Conservation (phyloP, 2,797 vertebrate species). For the Ambastaia sidthimunki region DNA sequence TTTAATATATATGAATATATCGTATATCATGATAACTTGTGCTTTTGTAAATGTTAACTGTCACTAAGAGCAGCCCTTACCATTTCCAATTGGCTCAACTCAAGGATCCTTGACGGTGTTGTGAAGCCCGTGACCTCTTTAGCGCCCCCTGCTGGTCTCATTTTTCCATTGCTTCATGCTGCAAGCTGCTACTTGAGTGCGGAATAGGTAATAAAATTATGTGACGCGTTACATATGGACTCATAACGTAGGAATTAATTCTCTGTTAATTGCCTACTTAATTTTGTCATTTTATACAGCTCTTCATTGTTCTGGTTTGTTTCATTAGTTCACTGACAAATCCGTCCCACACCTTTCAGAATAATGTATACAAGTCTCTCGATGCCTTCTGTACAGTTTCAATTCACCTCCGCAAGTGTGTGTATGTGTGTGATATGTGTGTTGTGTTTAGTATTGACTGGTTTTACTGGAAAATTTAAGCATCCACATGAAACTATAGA, state of each 20-base stretch:
- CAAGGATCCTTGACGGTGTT: constrained; percentile 44
- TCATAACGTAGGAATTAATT: constrained; percentile 9
- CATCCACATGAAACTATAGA: constrained; percentile 17
- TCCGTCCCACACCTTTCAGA: constrained; percentile 36
- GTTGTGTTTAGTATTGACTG: constrained; percentile 38
- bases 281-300: constrained; percentile 44
- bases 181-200: constrained; percentile 68
- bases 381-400: constrained; percentile 53
- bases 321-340: constrained; percentile 18
- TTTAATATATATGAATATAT: constrained; percentile 78
- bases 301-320: constrained; percentile 5
- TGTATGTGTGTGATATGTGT: constrained; percentile 38
- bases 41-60: constrained; percentile 76
- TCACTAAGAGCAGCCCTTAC: constrained; percentile 60
- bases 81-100: constrained; percentile 46
- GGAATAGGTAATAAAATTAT: constrained; percentile 13
- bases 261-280: constrained; percentile 2
- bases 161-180: constrained; percentile 52
- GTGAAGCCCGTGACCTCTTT: constrained; percentile 39
- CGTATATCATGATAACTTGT: constrained; percentile 80
- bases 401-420: constrained; percentile 46
- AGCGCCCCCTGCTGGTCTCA: constrained; percentile 55
- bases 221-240: constrained; percentile 27
- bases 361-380: constrained; percentile 45
- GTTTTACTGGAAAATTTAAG: constrained; percentile 22